A percentile compares a stretch with the other conserved stretches of the same genome.
Evolutionary conservation across 2,113 vertebrate genomes (phyloP).

Genomic region (Pedionomus torquatus): DNA sequence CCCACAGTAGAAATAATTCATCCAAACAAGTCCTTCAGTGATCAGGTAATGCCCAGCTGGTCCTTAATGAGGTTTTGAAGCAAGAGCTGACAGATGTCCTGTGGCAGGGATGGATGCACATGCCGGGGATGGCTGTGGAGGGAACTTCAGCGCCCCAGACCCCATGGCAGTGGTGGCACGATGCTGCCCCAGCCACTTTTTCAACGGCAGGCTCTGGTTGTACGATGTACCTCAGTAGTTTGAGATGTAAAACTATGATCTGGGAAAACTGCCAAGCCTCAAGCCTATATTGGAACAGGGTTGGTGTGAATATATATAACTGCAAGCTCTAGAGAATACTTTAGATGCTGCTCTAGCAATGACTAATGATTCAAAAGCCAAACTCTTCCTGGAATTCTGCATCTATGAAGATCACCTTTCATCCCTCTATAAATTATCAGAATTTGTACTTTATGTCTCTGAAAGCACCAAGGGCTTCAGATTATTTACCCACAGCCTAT

Average conservation of each 20-base stretch:
- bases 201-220: neutral
- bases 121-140: neutral
- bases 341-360: neutral
- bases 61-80: neutral
- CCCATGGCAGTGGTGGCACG: accelerated
- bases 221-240: neutral
- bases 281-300: neutral
- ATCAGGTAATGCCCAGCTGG: neutral
- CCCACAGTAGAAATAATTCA: neutral
- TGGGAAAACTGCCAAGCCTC: conserved; percentile 11
- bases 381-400: neutral
- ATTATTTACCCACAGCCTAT: neutral
- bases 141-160: neutral
- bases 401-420: neutral
- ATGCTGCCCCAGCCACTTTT: accelerated
- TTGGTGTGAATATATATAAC: neutral
- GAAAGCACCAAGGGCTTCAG: neutral
- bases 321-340: neutral
- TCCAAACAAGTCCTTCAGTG: neutral
- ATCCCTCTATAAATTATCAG: neutral
- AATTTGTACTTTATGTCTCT: neutral
- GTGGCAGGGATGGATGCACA: neutral
- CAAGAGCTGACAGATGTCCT: neutral
- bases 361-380: neutral
- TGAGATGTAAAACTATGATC: neutral